Evolutionary conservation across 1,140 invertebrate genomes (phyloP), one percentile per base, ranked within the genome.

Genomic region (Dreissena polymorpha): DNA sequence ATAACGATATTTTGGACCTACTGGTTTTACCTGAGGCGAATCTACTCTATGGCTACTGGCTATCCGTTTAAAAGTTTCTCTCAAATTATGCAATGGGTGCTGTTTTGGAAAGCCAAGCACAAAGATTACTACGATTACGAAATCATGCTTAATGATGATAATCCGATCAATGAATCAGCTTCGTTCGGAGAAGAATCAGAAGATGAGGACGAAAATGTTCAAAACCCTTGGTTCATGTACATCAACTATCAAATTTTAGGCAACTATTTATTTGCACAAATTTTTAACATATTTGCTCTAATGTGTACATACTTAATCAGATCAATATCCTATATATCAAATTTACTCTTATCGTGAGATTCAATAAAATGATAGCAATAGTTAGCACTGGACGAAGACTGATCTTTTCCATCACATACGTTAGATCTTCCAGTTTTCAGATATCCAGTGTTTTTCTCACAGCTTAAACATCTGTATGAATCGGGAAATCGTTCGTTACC

Each of bases 101-200:
- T 25, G 67, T 69, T 69, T n/a, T 69, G 67, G 67, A 69, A 69
- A 69, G 14, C 67, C 27, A 69, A 69, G 50, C 67, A 69, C 67
- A 69, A 25, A 29, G 67, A 69, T 49, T 69, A 69, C 67, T 69
- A 69, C 67, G 67, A 69, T 69, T 69, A 69, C 67, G 67, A 69
- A 10, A 69, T 49, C 10, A 18, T 69, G 67, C 29, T 16, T 25
- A 25, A 18, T 29, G 67, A 69, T 25, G 23, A 27, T 8, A 29
- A 27, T 16, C 27, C 14, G 14, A 13, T 16, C 67, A 49, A 16
- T 16, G 67, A 69, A 10, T 27, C 29, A 12, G 67, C 29, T 27
- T 49, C 29, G 12, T 14, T 49, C 14, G 18, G 16, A 12, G 18
- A 8, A 14, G 67, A 27, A 10, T 27, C 29, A 69, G 67, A 69